These are phyloP conservation scores for Dipodomys stephensi DNA, from an alignment of 2,113 vertebrate species.

Conservation along the genomic window DNA sequence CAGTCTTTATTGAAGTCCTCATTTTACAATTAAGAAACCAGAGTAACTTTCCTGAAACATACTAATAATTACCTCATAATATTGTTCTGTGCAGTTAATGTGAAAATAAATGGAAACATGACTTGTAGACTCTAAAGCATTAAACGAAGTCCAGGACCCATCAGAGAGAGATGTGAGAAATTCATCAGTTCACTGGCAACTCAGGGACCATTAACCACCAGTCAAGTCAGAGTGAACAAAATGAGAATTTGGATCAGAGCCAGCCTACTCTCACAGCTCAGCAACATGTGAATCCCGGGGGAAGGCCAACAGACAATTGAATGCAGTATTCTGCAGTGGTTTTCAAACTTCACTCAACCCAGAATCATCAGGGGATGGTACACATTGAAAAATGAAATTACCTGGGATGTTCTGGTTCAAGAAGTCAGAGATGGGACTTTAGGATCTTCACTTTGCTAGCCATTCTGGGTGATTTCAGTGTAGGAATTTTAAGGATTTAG, in stretches of 20 bases:
- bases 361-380: neutral
- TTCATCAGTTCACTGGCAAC: neutral
- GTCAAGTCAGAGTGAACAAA: neutral
- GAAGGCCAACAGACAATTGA: neutral
- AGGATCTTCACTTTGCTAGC: neutral
- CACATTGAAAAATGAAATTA: neutral
- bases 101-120: conserved; percentile 40
- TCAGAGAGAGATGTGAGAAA: conserved; percentile 23
- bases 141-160: neutral
- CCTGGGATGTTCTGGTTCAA: neutral
- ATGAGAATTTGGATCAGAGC: neutral
- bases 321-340: neutral
- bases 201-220: neutral
- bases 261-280: neutral
- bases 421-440: neutral
- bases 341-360: neutral
- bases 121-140: neutral
- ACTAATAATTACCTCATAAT: conserved; percentile 37
- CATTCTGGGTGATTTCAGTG: neutral
- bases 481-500: neutral
- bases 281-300: neutral
- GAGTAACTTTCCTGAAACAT: conserved; percentile 46
- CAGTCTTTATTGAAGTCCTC: neutral
- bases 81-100: conserved; percentile 26
- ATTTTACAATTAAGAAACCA: conserved; percentile 46